A percentile compares a stretch with the other conserved stretches of the same genome.
These are phyloP conservation scores for Graphium colonna DNA, from an alignment of 2,888 invertebrate genomes.

Conservation along the genomic window DNA sequence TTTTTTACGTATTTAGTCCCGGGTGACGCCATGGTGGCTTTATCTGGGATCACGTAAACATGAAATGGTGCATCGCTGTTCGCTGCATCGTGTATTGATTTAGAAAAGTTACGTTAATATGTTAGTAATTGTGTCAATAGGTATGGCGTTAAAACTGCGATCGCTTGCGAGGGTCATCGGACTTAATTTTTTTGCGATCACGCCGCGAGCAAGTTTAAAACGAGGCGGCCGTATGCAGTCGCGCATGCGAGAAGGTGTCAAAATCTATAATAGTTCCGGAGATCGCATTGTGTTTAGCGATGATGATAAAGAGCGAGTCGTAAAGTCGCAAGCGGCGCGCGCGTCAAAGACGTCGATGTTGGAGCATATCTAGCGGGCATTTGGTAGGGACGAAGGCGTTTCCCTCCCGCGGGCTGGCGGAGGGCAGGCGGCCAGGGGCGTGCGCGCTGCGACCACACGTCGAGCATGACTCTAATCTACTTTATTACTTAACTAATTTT, in stretches of 20 bases:
- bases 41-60: constrained; percentile 83
- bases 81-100: constrained; percentile 79
- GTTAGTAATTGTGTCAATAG: constrained; percentile 39
- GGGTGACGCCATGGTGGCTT: constrained; percentile 83
- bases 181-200: constrained; percentile 68
- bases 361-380: constrained; percentile 55
- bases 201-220: constrained; percentile 73
- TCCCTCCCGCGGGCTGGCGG: constrained; percentile 66
- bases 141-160: constrained; percentile 41
- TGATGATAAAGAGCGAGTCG: constrained; percentile 45
- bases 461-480: constrained; percentile 58
- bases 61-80: constrained; percentile 80
- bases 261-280: constrained; percentile 75
- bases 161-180: constrained; percentile 61
- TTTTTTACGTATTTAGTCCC: constrained; percentile 78
- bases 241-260: constrained; percentile 78
- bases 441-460: constrained; percentile 69
- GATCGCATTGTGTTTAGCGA: constrained; percentile 58
- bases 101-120: constrained; percentile 54
- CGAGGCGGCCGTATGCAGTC: constrained; percentile 77
- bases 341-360: constrained; percentile 45
- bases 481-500: constrained; percentile 65
- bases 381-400: constrained; percentile 66
- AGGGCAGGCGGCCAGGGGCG: constrained; percentile 62
- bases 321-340: constrained; percentile 45